These are phyloP conservation scores for Hetaerina titia DNA, from an alignment of 2,888 invertebrate genomes.

Conservation along the genomic window DNA sequence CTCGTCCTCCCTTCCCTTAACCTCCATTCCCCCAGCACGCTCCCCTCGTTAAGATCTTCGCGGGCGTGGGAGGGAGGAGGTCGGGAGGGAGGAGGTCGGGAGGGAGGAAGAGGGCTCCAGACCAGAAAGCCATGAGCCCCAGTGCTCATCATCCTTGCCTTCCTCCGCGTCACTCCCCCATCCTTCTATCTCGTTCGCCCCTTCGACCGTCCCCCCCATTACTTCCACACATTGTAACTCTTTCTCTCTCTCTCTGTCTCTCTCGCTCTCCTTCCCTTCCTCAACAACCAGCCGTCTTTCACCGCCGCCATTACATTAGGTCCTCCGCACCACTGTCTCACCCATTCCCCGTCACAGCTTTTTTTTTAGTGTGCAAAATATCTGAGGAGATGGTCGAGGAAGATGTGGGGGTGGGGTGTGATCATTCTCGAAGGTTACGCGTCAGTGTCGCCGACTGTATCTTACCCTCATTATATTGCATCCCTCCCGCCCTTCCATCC, in stretches of 20 bases:
- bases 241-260: background rate
- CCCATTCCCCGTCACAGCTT: background rate
- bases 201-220: background rate
- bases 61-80: background rate
- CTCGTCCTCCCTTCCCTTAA: background rate
- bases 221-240: too few relatives aligned
- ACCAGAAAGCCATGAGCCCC: constrained; percentile 12
- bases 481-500: too few relatives aligned
- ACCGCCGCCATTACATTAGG: background rate
- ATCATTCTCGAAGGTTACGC: background rate
- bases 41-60: constrained; percentile 24
- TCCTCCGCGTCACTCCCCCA: background rate
- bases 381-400: background rate
- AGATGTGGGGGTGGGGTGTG: background rate
- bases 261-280: background rate
- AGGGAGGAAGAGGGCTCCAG: background rate
- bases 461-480: too few relatives aligned
- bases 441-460: too few relatives aligned
- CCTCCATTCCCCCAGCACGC: background rate
- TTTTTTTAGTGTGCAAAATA: background rate
- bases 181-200: background rate
- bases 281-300: background rate
- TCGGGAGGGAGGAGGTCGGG: background rate
- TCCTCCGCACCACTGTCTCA: background rate
- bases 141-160: background rate